Conservation (phyloP, 2,113 vertebrate species). For the Chaetops frenatus region DNA sequence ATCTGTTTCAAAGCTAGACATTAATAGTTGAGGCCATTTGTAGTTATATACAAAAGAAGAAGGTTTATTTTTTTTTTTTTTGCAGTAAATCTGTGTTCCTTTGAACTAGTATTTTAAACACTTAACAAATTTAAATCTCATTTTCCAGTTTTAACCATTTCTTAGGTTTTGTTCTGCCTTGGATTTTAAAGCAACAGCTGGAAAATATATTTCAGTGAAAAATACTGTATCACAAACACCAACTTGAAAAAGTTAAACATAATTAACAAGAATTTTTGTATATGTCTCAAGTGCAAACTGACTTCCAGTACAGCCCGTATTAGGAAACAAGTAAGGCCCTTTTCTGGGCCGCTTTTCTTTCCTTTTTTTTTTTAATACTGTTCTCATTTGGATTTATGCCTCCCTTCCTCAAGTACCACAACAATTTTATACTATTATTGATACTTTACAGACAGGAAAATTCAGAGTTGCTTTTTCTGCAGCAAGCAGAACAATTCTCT, state of each 20-base stretch:
- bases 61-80: not conserved
- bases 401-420: not conserved
- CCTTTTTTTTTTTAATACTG: not conserved
- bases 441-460: not conserved
- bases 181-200: constrained; percentile 42
- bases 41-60: not conserved
- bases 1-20: not conserved
- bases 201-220: constrained; percentile 36
- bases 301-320: not conserved
- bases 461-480: not conserved
- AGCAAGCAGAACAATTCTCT: not conserved
- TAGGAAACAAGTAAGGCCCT: not conserved
- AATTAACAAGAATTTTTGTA: not conserved
- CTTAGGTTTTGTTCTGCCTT: constrained; percentile 1
- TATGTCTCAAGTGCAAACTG: not conserved
- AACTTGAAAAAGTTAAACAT: constrained; percentile 27
- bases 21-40: not conserved
- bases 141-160: not conserved
- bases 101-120: constrained; percentile 21
- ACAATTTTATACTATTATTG: not conserved
- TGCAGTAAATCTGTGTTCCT: not conserved
- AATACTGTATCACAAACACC: not conserved
- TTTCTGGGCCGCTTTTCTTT: not conserved
- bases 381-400: not conserved
- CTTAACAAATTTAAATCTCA: not conserved